Evolutionary conservation across 2,888 invertebrate species (phyloP).

Genomic region (Apantesis nais): DNA sequence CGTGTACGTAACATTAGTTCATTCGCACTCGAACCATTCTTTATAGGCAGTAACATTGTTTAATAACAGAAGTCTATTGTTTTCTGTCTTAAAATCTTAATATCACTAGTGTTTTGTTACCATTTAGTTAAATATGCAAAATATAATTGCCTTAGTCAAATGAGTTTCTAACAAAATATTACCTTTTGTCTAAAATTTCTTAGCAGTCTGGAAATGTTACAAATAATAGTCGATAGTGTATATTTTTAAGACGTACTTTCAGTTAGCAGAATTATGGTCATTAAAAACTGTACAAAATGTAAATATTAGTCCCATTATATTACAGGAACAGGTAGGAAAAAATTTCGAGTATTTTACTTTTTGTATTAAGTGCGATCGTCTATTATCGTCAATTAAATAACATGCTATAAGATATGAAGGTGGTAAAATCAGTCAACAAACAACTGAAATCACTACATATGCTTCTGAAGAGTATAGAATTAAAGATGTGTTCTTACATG

Average conservation of each 20-base stretch:
- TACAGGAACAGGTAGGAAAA: not conserved
- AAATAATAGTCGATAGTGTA: not conserved
- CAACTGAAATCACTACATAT: not conserved
- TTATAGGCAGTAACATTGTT: not conserved
- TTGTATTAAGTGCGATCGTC: not conserved
- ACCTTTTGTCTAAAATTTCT: not conserved
- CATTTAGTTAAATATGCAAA: conserved; percentile 5
- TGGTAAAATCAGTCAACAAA: not conserved
- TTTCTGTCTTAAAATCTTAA: conserved; percentile 2
- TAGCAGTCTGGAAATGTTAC: not conserved
- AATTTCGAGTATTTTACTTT: not conserved
- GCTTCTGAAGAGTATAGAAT: not conserved
- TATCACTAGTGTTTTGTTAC: not conserved
- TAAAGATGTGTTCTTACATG: too few relatives aligned
- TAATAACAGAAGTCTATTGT: not conserved
- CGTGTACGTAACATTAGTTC: not conserved
- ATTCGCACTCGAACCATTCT: not conserved
- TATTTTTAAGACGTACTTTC: not conserved
- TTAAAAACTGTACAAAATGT: not conserved
- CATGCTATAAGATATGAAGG: not conserved
- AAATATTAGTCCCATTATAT: not conserved
- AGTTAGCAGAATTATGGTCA: not conserved
- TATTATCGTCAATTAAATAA: not conserved
- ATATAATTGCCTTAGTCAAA: conserved; percentile 6
- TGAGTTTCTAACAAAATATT: not conserved